These are phyloP conservation scores for Torymus texanus DNA, from an alignment of 2,888 invertebrate genomes.

Conservation along the genomic window DNA sequence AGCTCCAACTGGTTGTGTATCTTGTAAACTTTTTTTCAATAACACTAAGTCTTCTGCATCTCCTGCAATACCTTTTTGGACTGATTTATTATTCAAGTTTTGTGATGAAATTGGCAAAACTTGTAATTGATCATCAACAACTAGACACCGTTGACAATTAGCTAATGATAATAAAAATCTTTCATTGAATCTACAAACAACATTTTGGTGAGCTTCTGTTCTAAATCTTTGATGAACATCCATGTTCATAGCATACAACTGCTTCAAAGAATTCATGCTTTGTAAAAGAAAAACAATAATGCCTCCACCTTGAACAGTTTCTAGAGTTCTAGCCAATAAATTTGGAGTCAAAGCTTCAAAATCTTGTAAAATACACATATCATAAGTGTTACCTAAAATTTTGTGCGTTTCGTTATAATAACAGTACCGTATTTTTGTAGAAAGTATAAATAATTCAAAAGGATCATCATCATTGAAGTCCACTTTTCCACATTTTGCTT, in stretches of 20 bases:
- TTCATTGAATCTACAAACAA: slow-evolving; percentile 97
- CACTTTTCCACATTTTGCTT: slow-evolving; percentile 91
- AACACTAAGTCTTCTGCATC: slow-evolving; percentile 80
- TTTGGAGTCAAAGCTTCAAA: slow-evolving; percentile 99
- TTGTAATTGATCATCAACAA: slow-evolving; percentile 95
- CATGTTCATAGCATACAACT: slow-evolving; percentile 97
- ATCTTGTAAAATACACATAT: slow-evolving; percentile 96
- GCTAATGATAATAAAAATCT: slow-evolving; percentile 93
- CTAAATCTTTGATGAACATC: slow-evolving; percentile 97
- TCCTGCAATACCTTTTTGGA: slow-evolving; percentile 75
- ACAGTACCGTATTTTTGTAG: slow-evolving; percentile 97
- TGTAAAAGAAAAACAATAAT: slow-evolving; percentile 91
- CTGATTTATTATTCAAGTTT: slow-evolving; percentile 86
- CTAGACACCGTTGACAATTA: slow-evolving; percentile 90
- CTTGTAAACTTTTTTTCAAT: slow-evolving; percentile 88
- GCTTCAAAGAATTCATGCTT: slow-evolving; percentile 90
- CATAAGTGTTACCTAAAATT: slow-evolving; percentile 97
- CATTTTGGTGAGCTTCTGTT: slow-evolving; percentile 94
- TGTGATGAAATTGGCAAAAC: slow-evolving; percentile 95
- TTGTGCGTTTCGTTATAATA: slow-evolving; percentile 99
- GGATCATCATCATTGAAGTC: slow-evolving; percentile 96
- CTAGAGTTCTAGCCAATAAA: slow-evolving; percentile 94
- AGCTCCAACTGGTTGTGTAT: slow-evolving; percentile 94
- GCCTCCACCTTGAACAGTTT: slow-evolving; percentile 99
- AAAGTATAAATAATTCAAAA: slow-evolving; percentile 96